Evolutionary conservation across 2,797 vertebrate species (phyloP), one percentile per base, ranked within the genome.

Genomic region (Toxotes lorentzi): DNA sequence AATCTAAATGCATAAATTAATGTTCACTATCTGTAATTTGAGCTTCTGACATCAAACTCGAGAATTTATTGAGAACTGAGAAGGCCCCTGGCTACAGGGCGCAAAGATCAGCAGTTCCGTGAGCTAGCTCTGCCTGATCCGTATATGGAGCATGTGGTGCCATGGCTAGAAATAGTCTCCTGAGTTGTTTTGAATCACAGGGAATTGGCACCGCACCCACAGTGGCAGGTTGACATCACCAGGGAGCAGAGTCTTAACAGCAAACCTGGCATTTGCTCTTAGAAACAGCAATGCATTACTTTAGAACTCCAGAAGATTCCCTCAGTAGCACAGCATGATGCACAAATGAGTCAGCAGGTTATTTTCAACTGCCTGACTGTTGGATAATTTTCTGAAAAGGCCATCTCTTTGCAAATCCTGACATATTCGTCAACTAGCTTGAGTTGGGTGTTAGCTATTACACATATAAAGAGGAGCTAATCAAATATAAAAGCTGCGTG

Each of bases 151-250:
- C 73, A 66, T 82, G 66, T 70, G 76, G 70, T 77, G 87, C 77
- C 67, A 62, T 35, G 38, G 78, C 81, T 79, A 74, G 34, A 87
- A 91, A 92, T 87, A 86, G 86, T 78, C 80, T 79, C 70, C 47
- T 32, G 86, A 71, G 79, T 72, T 86, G 79, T 76, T 89, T 81
- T 83, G 83, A 86, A 81, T 81, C 81, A 38, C 38, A 66, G 78
- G 78, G 81, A 73, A 66, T 66, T 86, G 88, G 90, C 88, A 79
- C 72, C 83, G 87, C 83, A 86, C 90, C 89, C 87, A 81, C 35
- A 43, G 71, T 77, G 86, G 78, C 87, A 88, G 88, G 83, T 78
- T 89, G 89, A 79, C 81, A 83, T 83, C 85, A 80, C 70, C 70
- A 30, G 84, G 85, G 80, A 84, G 65, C 61, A 38, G 41, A 51